Percentiles rank a stretch among this genome's conserved stretches.
These are phyloP conservation scores for Gymnorhina tibicen DNA, from an alignment of 2,113 vertebrate species.

Conservation along the genomic window DNA sequence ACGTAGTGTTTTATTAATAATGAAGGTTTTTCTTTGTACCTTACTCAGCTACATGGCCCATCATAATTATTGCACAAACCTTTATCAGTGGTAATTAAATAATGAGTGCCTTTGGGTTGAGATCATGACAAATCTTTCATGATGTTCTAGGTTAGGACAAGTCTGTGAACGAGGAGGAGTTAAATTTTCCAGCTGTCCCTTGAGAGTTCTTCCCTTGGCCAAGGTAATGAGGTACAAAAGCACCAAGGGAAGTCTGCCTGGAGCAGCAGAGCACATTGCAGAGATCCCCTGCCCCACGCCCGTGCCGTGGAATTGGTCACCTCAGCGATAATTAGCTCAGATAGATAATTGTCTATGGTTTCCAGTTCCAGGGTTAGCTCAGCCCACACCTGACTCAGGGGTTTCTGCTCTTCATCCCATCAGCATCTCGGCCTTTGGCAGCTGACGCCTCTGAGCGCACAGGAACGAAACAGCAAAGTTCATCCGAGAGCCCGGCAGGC, in stretches of 20 bases:
- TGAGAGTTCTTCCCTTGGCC: background rate
- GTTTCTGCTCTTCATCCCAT: background rate
- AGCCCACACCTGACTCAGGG: background rate
- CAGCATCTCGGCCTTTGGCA: background rate
- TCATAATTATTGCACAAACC: background rate
- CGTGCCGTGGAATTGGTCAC: fast-evolving
- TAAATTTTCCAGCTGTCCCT: background rate
- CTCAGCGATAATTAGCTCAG: background rate
- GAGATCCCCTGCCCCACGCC: background rate
- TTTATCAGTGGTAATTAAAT: background rate
- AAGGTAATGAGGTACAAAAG: background rate
- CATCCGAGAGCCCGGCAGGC: background rate
- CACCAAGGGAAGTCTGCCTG: fast-evolving
- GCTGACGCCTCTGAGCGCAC: background rate
- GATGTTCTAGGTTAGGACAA: background rate
- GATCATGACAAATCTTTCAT: background rate
- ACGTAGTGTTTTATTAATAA: background rate
- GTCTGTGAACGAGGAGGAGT: background rate
- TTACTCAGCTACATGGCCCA: background rate
- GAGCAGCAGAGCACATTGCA: background rate
- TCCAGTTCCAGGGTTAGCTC: background rate
- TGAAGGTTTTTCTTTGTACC: background rate
- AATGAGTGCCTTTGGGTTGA: background rate
- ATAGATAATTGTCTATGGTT: fast-evolving
- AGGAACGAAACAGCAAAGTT: background rate